A percentile compares a stretch with the other conserved stretches of the same genome.
Evolutionary conservation across 2,113 vertebrate genomes (phyloP).

Genomic region (Sula dactylatra): DNA sequence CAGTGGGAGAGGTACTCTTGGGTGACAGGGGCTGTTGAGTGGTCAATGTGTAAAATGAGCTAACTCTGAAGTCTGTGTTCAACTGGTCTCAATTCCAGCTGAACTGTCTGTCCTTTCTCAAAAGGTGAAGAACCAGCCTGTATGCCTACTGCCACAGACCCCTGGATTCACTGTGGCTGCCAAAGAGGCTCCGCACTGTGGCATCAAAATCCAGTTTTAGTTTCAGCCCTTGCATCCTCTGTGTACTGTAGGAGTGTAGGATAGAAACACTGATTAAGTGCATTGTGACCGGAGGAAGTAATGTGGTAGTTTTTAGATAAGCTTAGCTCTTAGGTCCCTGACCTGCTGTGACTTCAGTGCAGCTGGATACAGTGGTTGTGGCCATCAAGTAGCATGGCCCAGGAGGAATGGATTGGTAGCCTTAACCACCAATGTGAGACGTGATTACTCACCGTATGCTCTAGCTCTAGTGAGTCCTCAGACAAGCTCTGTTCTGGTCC

Average conservation of each 20-base stretch:
- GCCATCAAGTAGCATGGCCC: neutral
- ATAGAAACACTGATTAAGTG: neutral
- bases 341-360: neutral
- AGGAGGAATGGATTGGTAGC: neutral
- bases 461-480: neutral
- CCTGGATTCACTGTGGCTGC: neutral
- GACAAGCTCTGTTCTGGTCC: neutral
- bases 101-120: neutral
- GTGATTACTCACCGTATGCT: neutral
- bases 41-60: neutral
- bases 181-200: neutral
- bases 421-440: neutral
- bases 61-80: neutral
- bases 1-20: neutral
- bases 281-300: neutral
- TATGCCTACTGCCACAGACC: neutral
- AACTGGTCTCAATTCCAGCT: neutral
- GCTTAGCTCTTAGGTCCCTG: neutral
- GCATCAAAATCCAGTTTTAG: neutral
- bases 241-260: neutral
- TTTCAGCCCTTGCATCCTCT: neutral
- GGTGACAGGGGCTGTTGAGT: neutral
- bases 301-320: neutral
- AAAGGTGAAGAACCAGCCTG: neutral
- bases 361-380: neutral